Conservation (phyloP, 2,797 vertebrate species). For the Anomalospiza imberbis region DNA sequence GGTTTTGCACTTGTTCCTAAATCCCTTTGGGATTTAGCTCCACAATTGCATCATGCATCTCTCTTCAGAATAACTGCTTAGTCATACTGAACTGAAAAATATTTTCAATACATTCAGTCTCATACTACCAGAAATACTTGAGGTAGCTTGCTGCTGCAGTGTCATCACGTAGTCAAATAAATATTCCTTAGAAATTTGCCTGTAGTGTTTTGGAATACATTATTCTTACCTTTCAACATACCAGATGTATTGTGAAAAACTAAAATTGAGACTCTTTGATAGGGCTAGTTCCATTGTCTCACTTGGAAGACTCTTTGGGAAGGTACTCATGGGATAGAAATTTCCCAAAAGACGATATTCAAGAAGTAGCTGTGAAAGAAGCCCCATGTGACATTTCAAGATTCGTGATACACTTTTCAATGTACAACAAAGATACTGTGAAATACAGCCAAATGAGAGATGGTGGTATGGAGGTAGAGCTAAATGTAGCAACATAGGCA, state of each 20-base stretch:
- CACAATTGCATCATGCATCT: not conserved
- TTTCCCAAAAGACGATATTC: not conserved
- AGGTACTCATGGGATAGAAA: not conserved
- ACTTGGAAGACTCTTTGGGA: not conserved
- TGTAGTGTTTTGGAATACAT: not conserved
- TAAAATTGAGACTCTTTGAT: not conserved
- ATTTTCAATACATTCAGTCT: not conserved
- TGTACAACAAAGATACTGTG: not conserved
- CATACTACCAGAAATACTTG: not conserved
- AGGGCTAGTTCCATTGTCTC: not conserved
- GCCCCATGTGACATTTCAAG: not conserved
- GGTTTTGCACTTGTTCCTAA: not conserved
- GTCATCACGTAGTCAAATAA: not conserved
- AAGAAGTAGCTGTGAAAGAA: not conserved
- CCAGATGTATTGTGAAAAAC: not conserved
- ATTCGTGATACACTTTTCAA: accelerated
- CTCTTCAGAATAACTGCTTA: not conserved
- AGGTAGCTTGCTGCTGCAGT: not conserved
- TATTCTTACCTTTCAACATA: not conserved
- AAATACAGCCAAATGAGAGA: not conserved
- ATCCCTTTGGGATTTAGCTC: not conserved
- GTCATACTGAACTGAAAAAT: not conserved
- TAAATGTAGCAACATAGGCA: not conserved
- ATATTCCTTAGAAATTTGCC: not conserved
- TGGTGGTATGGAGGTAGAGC: not conserved